Percentiles rank a stretch among this genome's conserved stretches.
These are phyloP conservation scores for Coreius guichenoti DNA, from an alignment of 2,797 vertebrate species.

Conservation along the genomic window DNA sequence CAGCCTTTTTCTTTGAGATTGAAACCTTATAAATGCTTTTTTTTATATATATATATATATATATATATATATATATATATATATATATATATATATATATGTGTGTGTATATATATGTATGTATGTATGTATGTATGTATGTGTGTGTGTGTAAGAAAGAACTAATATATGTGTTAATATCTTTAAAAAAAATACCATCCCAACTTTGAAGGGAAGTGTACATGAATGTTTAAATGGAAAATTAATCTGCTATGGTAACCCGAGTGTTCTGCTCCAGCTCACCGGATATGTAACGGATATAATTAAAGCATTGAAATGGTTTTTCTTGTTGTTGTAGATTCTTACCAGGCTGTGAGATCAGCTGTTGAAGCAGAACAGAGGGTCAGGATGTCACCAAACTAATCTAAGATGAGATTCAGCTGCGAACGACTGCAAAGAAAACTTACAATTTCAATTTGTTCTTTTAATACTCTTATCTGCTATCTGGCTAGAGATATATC, in stretches of 20 bases:
- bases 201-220: not conserved
- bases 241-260: not conserved
- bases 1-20: not conserved
- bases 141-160: too few relatives aligned
- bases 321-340: constrained; percentile 65
- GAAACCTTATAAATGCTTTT: not conserved
- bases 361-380: constrained; percentile 69
- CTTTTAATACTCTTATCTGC: constrained; percentile 15
- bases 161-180: not conserved
- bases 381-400: constrained; percentile 53
- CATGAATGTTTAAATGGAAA: not conserved
- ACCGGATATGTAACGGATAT: not conserved
- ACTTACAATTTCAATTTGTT: not conserved
- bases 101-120: too few relatives aligned
- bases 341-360: constrained; percentile 65
- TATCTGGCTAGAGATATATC: not conserved
- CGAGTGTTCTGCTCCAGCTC: not conserved
- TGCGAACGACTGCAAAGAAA: not conserved
- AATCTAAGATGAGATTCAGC: constrained; percentile 5
- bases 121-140: too few relatives aligned
- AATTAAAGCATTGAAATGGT: constrained; percentile 20
- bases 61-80: too few relatives aligned
- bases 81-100: too few relatives aligned
- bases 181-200: not conserved
- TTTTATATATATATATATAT: too few relatives aligned